These are phyloP conservation scores for Oryzias celebensis DNA, from an alignment of 2,113 vertebrate genomes.

Conservation along the genomic window DNA sequence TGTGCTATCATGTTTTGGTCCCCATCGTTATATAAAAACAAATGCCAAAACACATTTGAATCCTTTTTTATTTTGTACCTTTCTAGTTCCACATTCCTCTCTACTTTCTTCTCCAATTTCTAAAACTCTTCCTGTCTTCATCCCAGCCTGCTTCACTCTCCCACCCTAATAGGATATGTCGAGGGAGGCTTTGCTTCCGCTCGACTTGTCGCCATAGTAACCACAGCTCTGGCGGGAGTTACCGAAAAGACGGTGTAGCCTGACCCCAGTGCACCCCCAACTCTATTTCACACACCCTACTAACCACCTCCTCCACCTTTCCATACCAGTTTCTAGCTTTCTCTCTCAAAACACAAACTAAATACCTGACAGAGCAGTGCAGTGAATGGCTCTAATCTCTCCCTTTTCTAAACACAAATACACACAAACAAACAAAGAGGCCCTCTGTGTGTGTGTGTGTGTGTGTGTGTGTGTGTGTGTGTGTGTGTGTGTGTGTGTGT, in stretches of 20 bases:
- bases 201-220: slow-evolving; percentile 75
- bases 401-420: slow-evolving; percentile 18
- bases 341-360: slow-evolving; percentile 49
- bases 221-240: slow-evolving; percentile 77
- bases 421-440: slow-evolving; percentile 30
- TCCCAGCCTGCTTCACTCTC: slow-evolving; percentile 18
- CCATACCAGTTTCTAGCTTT: slow-evolving; percentile 43
- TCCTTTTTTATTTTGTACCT: slow-evolving; percentile 5
- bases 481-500: slow-evolving; percentile 33
- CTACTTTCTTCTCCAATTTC: background rate
- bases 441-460: slow-evolving; percentile 32
- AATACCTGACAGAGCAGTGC: slow-evolving; percentile 60
- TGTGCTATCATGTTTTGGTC: no score
- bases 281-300: slow-evolving; percentile 21
- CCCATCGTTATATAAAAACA: no score
- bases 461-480: slow-evolving; percentile 35
- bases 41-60: background rate
- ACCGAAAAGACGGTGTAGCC: slow-evolving; percentile 72
- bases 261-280: slow-evolving; percentile 44
- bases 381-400: slow-evolving; percentile 58
- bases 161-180: slow-evolving; percentile 75
- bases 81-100: background rate
- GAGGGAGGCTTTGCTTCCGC: slow-evolving; percentile 77
- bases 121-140: background rate
- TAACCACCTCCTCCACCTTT: slow-evolving; percentile 57